Conservation (phyloP, 1,140 invertebrate genomes). For the Aphis craccivora region DNA sequence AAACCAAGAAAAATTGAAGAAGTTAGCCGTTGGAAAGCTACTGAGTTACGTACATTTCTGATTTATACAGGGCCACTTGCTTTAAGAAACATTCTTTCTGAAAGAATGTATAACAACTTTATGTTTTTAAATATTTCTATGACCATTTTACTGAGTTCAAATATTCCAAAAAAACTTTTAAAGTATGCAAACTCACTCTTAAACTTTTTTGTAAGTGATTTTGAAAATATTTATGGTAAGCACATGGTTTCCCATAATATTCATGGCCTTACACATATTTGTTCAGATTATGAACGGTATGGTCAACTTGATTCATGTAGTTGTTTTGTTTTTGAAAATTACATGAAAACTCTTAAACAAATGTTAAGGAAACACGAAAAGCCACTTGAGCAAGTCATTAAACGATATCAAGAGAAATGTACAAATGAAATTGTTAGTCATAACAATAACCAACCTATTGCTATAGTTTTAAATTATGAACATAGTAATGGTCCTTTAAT, state of each 20-base stretch:
- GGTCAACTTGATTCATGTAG: slow-evolving; percentile 32
- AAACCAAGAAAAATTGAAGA: slow-evolving; percentile 64
- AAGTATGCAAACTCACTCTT: neutral
- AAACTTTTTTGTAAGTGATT: slow-evolving; percentile 35
- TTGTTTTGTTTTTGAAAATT: slow-evolving; percentile 53
- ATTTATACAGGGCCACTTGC: slow-evolving; percentile 65
- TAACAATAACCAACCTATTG: neutral
- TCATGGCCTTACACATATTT: neutral
- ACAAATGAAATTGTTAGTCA: neutral
- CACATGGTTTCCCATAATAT: slow-evolving; percentile 62
- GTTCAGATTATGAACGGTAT: slow-evolving; percentile 10
- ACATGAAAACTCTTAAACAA: slow-evolving; percentile 27
- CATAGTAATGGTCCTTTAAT: slow-evolving; percentile 8
- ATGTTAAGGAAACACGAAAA: slow-evolving; percentile 21
- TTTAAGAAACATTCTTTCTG: slow-evolving; percentile 62
- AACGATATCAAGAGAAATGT: neutral
- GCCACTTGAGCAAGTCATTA: slow-evolving; percentile 23
- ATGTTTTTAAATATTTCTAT: slow-evolving; percentile 60
- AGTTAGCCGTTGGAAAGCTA: slow-evolving; percentile 65
- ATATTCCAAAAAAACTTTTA: neutral
- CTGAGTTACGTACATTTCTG: slow-evolving; percentile 66
- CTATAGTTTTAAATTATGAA: neutral
- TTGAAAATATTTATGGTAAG: slow-evolving; percentile 41
- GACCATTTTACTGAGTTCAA: slow-evolving; percentile 13
- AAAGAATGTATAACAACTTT: slow-evolving; percentile 64